These are phyloP conservation scores for Axis porcinus DNA, from an alignment of 2,113 vertebrate genomes.

Conservation along the genomic window DNA sequence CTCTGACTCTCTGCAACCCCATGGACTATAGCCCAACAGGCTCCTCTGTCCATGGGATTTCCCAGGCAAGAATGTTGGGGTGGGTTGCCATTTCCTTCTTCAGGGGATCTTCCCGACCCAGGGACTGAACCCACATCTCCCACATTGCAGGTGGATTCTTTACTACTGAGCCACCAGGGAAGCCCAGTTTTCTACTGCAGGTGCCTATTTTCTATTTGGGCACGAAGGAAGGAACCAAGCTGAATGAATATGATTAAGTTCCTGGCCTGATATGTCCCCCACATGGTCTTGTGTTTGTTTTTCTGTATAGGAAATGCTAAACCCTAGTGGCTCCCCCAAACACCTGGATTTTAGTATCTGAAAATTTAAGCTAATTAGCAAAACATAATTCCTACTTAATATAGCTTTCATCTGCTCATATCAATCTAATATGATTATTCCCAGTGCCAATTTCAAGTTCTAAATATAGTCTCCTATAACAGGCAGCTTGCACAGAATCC, in stretches of 20 bases:
- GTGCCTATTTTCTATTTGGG: not conserved
- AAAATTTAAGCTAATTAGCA: conserved; percentile 18
- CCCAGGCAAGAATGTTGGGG: not conserved
- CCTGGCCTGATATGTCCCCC: not conserved
- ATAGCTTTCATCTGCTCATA: conserved; percentile 16
- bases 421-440: conserved; percentile 22
- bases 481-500: conserved; percentile 30
- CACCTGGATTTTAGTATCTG: conserved; percentile 1
- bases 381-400: conserved; percentile 28
- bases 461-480: not conserved
- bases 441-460: conserved; percentile 29
- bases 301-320: conserved; percentile 34
- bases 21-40: not conserved
- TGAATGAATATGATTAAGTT: not conserved
- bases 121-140: not conserved
- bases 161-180: not conserved
- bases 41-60: not conserved
- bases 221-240: not conserved
- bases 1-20: not conserved
- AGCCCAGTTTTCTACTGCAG: not conserved
- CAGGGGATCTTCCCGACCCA: not conserved
- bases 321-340: not conserved
- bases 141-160: not conserved
- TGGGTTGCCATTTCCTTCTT: not conserved
- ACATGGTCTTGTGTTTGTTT: not conserved